Conservation (phyloP, 1,140 invertebrate species). For the Ostrea edulis region DNA sequence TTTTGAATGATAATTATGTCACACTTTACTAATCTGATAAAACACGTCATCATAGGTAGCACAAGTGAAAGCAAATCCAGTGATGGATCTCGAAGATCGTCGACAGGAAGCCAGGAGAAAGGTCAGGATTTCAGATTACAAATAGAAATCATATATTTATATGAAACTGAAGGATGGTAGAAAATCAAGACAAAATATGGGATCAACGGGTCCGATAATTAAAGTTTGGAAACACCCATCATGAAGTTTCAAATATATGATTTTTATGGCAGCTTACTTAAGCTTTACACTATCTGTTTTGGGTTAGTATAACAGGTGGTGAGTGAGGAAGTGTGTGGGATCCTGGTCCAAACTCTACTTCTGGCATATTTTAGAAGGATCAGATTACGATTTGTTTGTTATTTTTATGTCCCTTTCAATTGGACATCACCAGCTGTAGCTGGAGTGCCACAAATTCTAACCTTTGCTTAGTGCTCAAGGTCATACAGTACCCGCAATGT, state of each 20-base stretch:
- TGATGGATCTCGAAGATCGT: constrained; percentile 54
- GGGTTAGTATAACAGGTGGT: too few relatives aligned
- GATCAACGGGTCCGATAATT: not conserved
- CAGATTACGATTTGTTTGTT: too few relatives aligned
- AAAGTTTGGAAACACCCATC: not conserved
- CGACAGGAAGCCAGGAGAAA: constrained; percentile 49
- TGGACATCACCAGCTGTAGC: too few relatives aligned
- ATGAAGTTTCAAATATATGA: not conserved
- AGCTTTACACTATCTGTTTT: too few relatives aligned
- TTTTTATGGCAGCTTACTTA: not conserved
- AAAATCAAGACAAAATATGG: not conserved
- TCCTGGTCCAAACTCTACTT: too few relatives aligned
- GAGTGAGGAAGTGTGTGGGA: too few relatives aligned
- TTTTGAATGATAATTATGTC: too few relatives aligned
- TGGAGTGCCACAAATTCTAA: too few relatives aligned
- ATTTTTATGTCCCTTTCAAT: too few relatives aligned
- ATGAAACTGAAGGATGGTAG: not conserved
- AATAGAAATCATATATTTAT: not conserved
- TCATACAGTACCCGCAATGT: too few relatives aligned
- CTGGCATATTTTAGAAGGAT: too few relatives aligned
- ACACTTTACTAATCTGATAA: not conserved
- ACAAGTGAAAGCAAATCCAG: constrained; percentile 61
- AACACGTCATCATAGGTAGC: constrained; percentile 45
- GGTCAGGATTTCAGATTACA: not conserved
- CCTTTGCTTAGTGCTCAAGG: too few relatives aligned